These are phyloP conservation scores for Menidia menidia DNA, from an alignment of 2,797 vertebrate genomes.

Conservation along the genomic window DNA sequence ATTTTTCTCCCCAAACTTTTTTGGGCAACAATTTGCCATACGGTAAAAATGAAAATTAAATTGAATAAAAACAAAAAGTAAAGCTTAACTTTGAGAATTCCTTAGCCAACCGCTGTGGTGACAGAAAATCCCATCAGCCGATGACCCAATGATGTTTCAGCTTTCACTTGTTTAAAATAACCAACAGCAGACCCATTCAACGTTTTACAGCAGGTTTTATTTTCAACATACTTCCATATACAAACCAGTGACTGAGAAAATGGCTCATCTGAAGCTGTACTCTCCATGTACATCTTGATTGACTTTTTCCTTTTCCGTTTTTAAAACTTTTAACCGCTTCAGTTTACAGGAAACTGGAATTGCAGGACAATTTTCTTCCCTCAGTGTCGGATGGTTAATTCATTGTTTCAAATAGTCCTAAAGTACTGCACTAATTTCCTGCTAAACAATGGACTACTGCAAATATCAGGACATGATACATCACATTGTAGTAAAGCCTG, in stretches of 20 bases:
- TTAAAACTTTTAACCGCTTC: conserved; percentile 24
- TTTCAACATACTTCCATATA: conserved; percentile 83
- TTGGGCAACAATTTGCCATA: neutral
- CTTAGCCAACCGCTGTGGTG: neutral
- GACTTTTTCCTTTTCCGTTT: conserved; percentile 27
- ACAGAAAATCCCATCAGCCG: neutral
- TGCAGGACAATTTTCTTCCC: conserved; percentile 51
- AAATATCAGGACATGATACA: conserved; percentile 75
- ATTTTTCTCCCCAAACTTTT: neutral
- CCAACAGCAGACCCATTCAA: conserved; percentile 33
- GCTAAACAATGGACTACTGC: conserved; percentile 80
- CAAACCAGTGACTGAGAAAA: conserved; percentile 86
- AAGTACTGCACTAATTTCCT: conserved; percentile 73
- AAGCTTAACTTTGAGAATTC: no score
- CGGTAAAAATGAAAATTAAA: no score
- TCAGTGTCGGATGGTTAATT: conserved; percentile 59
- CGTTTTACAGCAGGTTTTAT: conserved; percentile 84
- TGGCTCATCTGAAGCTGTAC: conserved; percentile 80
- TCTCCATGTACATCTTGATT: conserved; percentile 63
- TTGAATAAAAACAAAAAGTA: no score
- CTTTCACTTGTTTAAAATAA: conserved; percentile 31
- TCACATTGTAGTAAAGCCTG: conserved; percentile 74
- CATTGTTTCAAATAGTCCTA: conserved; percentile 66
- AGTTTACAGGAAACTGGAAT: conserved; percentile 65
- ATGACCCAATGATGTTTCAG: neutral